A percentile compares a stretch with the other conserved stretches of the same genome.
Evolutionary conservation across 2,113 vertebrate species (phyloP).

Genomic region (Ellobius talpinus): DNA sequence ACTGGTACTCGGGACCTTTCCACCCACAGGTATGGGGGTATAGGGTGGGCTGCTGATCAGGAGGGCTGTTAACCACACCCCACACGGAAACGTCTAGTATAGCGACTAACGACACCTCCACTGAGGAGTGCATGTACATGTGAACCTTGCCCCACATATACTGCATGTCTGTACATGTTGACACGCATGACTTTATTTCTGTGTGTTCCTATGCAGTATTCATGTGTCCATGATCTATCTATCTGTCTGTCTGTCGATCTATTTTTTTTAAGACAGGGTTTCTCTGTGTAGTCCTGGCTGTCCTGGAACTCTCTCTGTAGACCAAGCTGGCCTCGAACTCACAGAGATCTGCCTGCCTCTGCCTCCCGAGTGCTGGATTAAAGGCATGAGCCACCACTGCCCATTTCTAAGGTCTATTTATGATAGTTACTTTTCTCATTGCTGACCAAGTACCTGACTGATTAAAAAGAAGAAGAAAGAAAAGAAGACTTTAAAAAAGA

Average conservation of each 20-base stretch:
- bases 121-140: background rate
- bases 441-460: background rate
- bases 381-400: too few species aligned
- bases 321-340: too few species aligned
- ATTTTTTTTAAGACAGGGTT: too few species aligned
- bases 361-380: too few species aligned
- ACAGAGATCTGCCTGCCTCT: too few species aligned
- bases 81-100: background rate
- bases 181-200: background rate
- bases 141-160: too few species aligned
- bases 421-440: background rate
- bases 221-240: background rate
- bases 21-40: background rate
- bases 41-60: accelerated
- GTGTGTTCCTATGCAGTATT: too few species aligned
- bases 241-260: background rate
- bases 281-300: too few species aligned
- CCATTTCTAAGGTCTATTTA: background rate
- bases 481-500: background rate
- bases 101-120: background rate
- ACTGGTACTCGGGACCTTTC: background rate
- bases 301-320: too few species aligned
- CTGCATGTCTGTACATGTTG: too few species aligned
- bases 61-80: background rate
- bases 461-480: background rate